These are phyloP conservation scores for Fundulus diaphanus DNA, from an alignment of 2,797 vertebrate genomes.

Conservation along the genomic window DNA sequence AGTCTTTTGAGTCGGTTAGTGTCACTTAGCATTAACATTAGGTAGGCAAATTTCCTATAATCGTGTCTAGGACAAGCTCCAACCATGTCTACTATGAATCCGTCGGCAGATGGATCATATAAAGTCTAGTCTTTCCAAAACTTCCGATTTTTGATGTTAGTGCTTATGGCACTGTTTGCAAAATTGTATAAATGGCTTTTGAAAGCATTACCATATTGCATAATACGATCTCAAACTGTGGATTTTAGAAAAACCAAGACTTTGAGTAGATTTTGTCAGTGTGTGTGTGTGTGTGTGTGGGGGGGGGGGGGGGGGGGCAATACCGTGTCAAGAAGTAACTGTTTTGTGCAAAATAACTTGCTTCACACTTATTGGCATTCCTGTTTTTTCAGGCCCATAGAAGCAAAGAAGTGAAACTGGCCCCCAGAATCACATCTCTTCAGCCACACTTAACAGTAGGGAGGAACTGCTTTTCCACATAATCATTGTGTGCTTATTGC, in stretches of 20 bases:
- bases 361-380: neutral
- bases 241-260: neutral
- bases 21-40: slow-evolving; percentile 7
- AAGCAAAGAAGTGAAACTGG: neutral
- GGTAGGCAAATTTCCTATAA: neutral
- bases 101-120: neutral
- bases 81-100: slow-evolving; percentile 2
- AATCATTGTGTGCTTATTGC: neutral
- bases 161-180: neutral
- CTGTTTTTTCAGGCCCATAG: no score
- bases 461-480: neutral
- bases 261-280: neutral
- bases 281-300: no score
- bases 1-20: slow-evolving; percentile 6
- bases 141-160: neutral
- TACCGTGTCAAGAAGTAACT: neutral
- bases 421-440: neutral
- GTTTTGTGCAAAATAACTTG: neutral
- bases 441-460: neutral
- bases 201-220: no score
- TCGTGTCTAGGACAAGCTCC: slow-evolving; percentile 1
- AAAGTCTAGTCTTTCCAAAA: slow-evolving; percentile 18
- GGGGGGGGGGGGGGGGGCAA: no score
- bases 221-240: no score
- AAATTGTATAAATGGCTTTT: neutral